These are phyloP conservation scores for Phainopepla nitens DNA, from an alignment of 2,113 vertebrate species.

Conservation along the genomic window DNA sequence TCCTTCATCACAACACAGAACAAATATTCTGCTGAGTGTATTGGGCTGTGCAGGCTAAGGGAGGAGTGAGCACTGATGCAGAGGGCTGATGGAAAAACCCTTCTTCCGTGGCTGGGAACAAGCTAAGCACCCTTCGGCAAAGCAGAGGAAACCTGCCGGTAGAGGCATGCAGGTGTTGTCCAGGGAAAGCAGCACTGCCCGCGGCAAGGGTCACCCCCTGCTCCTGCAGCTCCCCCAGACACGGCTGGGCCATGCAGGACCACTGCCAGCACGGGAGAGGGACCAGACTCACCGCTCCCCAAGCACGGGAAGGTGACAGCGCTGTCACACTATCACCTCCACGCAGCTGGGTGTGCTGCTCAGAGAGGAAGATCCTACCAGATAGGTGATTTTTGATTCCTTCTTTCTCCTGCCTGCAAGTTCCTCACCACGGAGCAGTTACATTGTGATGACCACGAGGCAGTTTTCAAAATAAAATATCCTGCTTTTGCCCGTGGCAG, in stretches of 20 bases:
- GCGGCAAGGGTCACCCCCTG: no score
- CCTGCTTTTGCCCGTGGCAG: neutral
- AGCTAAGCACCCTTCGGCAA: neutral
- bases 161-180: fast-evolving
- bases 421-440: neutral
- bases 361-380: neutral
- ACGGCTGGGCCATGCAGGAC: fast-evolving
- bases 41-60: neutral
- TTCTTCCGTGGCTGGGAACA: fast-evolving
- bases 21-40: neutral
- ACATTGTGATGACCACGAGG: neutral
- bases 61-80: neutral
- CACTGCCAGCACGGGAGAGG: neutral
- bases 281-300: neutral
- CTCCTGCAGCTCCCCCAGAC: neutral
- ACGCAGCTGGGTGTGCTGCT: fast-evolving
- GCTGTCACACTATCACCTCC: neutral
- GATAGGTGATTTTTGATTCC: fast-evolving
- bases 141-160: neutral
- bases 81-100: neutral
- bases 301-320: neutral
- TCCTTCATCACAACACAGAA: neutral
- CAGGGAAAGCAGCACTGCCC: neutral
- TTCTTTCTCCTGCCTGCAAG: neutral
- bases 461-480: neutral